Base-by-base conservation (phyloP, 2,113 vertebrate genomes). In the Balaeniceps rex region DNA sequence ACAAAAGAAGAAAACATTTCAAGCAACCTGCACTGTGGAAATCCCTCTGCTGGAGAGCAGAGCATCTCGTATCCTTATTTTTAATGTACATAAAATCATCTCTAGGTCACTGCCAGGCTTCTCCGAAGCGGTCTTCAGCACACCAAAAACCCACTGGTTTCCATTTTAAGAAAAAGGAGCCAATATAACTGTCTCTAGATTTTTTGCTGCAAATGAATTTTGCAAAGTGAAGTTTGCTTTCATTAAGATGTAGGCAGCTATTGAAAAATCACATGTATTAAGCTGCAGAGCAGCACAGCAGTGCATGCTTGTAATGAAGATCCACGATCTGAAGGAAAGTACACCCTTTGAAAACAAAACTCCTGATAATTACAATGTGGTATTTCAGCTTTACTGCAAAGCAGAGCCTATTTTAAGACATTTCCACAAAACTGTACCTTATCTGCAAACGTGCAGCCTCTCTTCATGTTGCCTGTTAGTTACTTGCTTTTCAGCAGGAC, bases 31-130 rank as follows among this genome's bases (percentile, higher is more conserved):
- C 28, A 8, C 18, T 21, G 13, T 47, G 36, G 12, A 60, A 75
- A 51, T 79, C 83, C 94, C 83, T 81, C 85, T 97, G 86, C 90
- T 94, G 95, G 83, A 71, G 29, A 82, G 44, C n/a, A 60, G 31
- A 60, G 66, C 15, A 10, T 49, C 40, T 25, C 1, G 1, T 83
- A 92, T 17, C 24, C 3, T 0, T 38, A 22, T 26, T 88, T 63
- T 55, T 47, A 40, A 44, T 38, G 60, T 17, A 23, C 11, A 4
- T 36, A 26, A 80, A 74, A 69, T 63, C 33, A 36, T 55, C n/a
- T 51, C n/a, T 36, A 40, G 24, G 26, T 61, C 49, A 69, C 36
- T 61, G 57, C 34, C 26, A 15, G 52, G 28, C 19, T 90, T 52
- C 57, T 69, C 57, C 2, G 1, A 77, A 85, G 52, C 14, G 64